Base-by-base conservation (phyloP, 1,140 invertebrate genomes). In the Choristoneura fumiferana region DNA sequence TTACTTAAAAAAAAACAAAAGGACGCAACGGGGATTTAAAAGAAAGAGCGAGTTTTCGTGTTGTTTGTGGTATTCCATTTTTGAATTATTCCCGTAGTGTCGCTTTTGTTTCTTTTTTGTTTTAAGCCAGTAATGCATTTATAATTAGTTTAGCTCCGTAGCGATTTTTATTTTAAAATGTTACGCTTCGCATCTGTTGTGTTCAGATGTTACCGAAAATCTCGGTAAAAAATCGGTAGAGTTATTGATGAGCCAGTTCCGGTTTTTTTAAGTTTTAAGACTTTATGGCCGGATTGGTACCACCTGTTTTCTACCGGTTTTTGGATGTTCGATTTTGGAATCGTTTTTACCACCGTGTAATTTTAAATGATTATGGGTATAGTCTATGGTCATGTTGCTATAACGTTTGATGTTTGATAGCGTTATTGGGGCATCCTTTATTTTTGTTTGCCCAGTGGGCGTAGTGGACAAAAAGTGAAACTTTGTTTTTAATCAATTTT, bases 121-220 rank as follows among this genome's bases (percentile, higher is more conserved):
- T 59, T 66, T 14, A 38, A 55, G 35, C n/a, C 52, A 54, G 15
- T 17, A 49, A 49, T 49, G 43, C n/a, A 18, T 49, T 49, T 49
- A 49, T 49, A 49, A 49, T 49, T 49, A 49, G 17, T 49, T 49
- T 29, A 12, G 43, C 18, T 49, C 18, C 18, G 18, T 2, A 45
- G 18, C 15, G 40, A 18, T 45, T 49, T 29, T 49, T 49, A 40
- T 59, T 54, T 38, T 34, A 10, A 14, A 13, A 37, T 65, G 58
- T 54, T 62, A 67, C 70, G 71, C 71, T 68, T 12, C 15, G 60
- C 84, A 87, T 78, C 81, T 87, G 84, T 82, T 82, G 54, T 61
- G 39, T 36, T 73, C 79, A 84, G 73, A 83, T 81, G 82, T 82
- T 82, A 49, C 71, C 72, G 52, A 79, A 78, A 78, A 76, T 74